Evolutionary conservation across 2,888 invertebrate species (phyloP).

Genomic region (Monochamus alternatus): DNA sequence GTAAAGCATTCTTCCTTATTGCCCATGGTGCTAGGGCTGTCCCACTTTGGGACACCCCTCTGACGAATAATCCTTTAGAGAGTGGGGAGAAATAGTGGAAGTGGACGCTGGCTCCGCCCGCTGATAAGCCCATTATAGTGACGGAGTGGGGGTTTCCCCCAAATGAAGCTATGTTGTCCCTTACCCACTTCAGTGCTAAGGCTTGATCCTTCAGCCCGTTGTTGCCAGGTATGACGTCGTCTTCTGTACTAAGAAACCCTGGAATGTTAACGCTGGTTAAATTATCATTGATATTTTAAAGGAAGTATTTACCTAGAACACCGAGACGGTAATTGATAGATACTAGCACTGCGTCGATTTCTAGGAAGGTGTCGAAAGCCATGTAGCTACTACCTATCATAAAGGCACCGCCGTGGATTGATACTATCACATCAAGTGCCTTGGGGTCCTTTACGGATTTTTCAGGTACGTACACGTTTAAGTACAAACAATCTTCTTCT

Average conservation of each 20-base stretch:
- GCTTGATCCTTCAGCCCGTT: conserved; percentile 67
- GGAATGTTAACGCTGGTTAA: conserved; percentile 6
- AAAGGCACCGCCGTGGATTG: conserved; percentile 71
- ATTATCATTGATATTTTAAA: too few species aligned
- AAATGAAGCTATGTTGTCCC: conserved; percentile 64
- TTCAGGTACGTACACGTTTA: conserved; percentile 77
- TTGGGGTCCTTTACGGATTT: conserved; percentile 67
- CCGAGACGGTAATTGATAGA: conserved; percentile 64
- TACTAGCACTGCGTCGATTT: conserved; percentile 64
- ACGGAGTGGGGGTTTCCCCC: conserved; percentile 66
- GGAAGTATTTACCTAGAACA: conserved; percentile 56
- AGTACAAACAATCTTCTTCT: conserved; percentile 78
- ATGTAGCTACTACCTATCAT: conserved; percentile 66
- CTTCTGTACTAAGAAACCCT: conserved; percentile 67
- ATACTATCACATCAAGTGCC: conserved; percentile 68
- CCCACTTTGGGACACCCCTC: conserved; percentile 81
- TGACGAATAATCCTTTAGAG: conserved; percentile 55
- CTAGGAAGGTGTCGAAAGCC: conserved; percentile 70
- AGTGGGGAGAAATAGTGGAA: conserved; percentile 65
- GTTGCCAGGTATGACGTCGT: conserved; percentile 65
- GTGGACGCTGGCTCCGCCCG: conserved; percentile 66
- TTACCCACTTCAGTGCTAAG: conserved; percentile 64
- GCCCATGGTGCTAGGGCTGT: conserved; percentile 76
- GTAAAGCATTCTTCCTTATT: conserved; percentile 73
- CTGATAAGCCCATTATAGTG: conserved; percentile 65